Conservation (phyloP, 1,140 invertebrate species). For the Latrodectus geometricus region DNA sequence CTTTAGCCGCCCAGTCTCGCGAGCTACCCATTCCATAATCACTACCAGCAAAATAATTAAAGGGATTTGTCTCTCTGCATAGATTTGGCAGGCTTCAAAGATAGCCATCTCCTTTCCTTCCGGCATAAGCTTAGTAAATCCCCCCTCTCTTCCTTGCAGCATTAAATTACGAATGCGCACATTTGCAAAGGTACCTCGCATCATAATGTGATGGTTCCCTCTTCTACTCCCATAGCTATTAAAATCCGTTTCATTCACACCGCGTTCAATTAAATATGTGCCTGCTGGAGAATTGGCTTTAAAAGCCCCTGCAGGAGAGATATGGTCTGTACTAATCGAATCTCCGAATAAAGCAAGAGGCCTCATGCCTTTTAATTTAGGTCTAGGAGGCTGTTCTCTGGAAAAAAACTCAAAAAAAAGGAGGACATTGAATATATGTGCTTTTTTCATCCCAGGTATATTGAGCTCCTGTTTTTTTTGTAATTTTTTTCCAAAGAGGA, state of each 20-base stretch:
- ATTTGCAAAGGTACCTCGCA: constrained; percentile 74
- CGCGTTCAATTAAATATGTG: constrained; percentile 68
- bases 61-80: constrained; percentile 45
- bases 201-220: constrained; percentile 73
- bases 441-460: constrained; percentile 72
- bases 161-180: constrained; percentile 72
- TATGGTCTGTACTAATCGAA: constrained; percentile 73
- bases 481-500: no score
- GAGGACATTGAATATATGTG: constrained; percentile 73
- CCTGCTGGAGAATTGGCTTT: constrained; percentile 72
- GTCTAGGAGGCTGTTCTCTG: constrained; percentile 66
- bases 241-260: constrained; percentile 71
- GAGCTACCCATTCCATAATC: constrained; percentile 67
- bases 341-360: constrained; percentile 71
- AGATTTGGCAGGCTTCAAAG: constrained; percentile 60
- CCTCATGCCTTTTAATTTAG: constrained; percentile 68
- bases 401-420: constrained; percentile 73
- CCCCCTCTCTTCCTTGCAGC: constrained; percentile 69
- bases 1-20: constrained; percentile 74
- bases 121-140: constrained; percentile 71
- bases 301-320: constrained; percentile 74
- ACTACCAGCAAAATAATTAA: constrained; percentile 65
- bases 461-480: no score
- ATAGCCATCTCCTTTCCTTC: constrained; percentile 67
- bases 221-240: constrained; percentile 74